Percentiles rank a stretch among this genome's conserved stretches.
These are phyloP conservation scores for Drosophila gunungcola DNA, from an alignment of 1,140 invertebrate genomes.

Conservation along the genomic window DNA sequence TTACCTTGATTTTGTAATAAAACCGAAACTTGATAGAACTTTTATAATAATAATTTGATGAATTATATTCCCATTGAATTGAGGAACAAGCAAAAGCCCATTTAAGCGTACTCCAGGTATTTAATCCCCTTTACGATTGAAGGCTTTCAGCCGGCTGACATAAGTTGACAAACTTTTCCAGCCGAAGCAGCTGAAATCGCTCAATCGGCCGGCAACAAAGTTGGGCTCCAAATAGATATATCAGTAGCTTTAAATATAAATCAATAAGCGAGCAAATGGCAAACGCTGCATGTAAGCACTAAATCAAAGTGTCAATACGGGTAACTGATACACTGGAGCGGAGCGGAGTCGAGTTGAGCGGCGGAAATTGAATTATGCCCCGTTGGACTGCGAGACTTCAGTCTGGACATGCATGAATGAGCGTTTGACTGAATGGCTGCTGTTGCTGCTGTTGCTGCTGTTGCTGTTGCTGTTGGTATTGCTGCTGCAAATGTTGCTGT, in stretches of 20 bases:
- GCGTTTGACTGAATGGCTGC: conserved; percentile 62
- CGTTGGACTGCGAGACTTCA: conserved; percentile 42
- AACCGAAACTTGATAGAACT: not conserved
- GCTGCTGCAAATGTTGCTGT: conserved; percentile 1
- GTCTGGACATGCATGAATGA: conserved; percentile 71
- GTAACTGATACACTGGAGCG: conserved; percentile 74
- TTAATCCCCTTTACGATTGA: conserved; percentile 31
- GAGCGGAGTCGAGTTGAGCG: conserved; percentile 30
- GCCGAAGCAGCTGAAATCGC: conserved; percentile 51
- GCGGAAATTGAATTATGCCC: conserved; percentile 80
- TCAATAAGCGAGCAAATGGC: conserved; percentile 77
- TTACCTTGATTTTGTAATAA: not conserved
- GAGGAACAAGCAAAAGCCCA: not conserved
- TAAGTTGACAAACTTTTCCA: conserved; percentile 74
- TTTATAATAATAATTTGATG: not conserved
- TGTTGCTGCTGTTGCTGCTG: conserved; percentile 6
- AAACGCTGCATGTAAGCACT: conserved; percentile 74
- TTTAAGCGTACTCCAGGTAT: conserved; percentile 5
- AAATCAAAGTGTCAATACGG: conserved; percentile 81
- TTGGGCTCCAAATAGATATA: conserved; percentile 55
- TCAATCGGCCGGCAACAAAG: conserved; percentile 53
- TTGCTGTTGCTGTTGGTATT: conserved; percentile 2
- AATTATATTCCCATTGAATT: not conserved
- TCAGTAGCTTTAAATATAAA: conserved; percentile 78
- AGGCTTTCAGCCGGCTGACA: conserved; percentile 70